Evolutionary conservation across 2,113 vertebrate species (phyloP), one percentile per base, ranked within the genome.

Genomic region (Bothrops jararaca): DNA sequence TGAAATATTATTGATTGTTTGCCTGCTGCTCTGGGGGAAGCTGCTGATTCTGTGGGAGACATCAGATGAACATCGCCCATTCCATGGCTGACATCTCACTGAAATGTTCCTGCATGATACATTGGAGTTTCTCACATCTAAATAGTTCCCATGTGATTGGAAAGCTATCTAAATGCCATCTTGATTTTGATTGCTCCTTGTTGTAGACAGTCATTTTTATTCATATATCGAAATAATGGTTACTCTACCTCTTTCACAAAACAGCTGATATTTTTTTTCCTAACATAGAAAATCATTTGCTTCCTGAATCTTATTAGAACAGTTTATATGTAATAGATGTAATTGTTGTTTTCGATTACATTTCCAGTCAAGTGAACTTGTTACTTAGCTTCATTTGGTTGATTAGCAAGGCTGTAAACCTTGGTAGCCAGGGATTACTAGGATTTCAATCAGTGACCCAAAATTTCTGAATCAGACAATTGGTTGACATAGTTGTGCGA

Each of bases 251-350:
- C 94, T 92, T 96, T 95, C 92, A 89, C 87, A 86, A 85, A 95
- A 94, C 94, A 94, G 94, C 57, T 96, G 52, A 92, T 93, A 64
- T 93, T 92, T 53, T 56, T 56, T 85, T 92, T 93, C 95, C 93
- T 96, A 57, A 93, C 22, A 3, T 89, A 64, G 74, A 50, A 96
- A 96, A 94, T 93, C 69, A 92, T 89, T 94, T 94, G 85, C 15
- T 94, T n/a, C 8, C 86, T 54, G 34, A 52, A 50, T 94, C 23
- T 94, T 94, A 91, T 34, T 91, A 92, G 90, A 91, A 93, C 64
- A 90, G 89, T 94, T 95, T 95, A 64, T 69, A 57, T 95, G 95
- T 96, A 94, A 94, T 91, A 94, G 57, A 89, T 96, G 95, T 93
- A 92, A 58, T 85, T 58, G 3, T 94, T 94, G 3, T 93, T 85